Base-by-base conservation (phyloP, 2,888 invertebrate species). In the Cerastoderma edule region DNA sequence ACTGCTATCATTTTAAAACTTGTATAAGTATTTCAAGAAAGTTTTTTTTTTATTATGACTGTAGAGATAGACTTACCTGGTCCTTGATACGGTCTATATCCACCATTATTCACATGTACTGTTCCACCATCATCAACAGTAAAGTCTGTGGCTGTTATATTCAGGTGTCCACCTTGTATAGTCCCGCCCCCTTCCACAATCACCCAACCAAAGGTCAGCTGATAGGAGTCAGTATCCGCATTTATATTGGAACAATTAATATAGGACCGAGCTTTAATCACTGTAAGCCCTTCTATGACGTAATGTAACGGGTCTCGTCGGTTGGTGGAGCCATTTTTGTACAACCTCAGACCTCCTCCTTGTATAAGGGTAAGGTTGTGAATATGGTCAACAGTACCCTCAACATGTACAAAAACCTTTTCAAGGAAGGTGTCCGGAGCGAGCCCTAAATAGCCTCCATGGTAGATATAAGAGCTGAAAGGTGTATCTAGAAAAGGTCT, bases 41-140 rank as follows among this genome's bases (percentile, higher is more conserved):
- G n/a, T n/a, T n/a, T n/a, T n/a, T n/a, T n/a, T n/a, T n/a, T n/a
- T 44, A 44, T 16, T 44, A 44, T 44, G 8, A 19, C 19, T 16
- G 8, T 44, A 19, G 44, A 44, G 10, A 44, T 13, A 44, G 44
- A 44, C 19, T 44, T 60, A 88, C 89, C 88, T 75, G 71, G 68
- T 46, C 89, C 89, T 3, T 68, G 39, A 32, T 82, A 78, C 5
- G 86, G 78, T 13, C 83, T 66, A 68, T 85, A 72, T 27, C 89
- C 89, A 56, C 89, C 89, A 79, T 88, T 85, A 57, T 81, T 86
- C 64, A 86, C 89, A 48, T 84, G 83, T 22, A 89, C 80, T 24
- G 33, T 67, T n/a, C 88, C 89, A 22, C 88, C 89, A 78, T 89
- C 89, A 71, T 89, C 89, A 19, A 89, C 78, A 8, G 77, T 78